phyloP scores from a whole-genome alignment of 53 echinoderm and acorn worm species.

The Echinometra lucunter region DNA sequence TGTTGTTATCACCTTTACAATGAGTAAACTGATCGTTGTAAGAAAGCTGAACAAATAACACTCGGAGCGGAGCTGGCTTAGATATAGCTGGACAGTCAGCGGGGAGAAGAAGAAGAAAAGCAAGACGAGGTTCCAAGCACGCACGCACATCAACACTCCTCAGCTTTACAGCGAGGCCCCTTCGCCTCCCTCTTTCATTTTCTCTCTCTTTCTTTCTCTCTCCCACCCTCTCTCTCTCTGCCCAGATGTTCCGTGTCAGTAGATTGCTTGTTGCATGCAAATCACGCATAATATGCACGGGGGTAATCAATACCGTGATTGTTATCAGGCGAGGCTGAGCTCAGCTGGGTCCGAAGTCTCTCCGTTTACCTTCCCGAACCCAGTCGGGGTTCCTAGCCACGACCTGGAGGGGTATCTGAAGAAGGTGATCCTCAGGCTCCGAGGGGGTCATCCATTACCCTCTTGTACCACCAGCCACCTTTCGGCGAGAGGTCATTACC shows the following conservation, averaged over 20 bases:
- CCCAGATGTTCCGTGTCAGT: slow-evolving; percentile 76
- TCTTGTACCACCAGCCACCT: background rate
- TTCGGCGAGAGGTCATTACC: background rate
- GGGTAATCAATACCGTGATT: slow-evolving; percentile 69
- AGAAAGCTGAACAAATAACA: slow-evolving; percentile 79
- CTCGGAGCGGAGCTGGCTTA: slow-evolving; percentile 58
- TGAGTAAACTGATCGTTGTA: slow-evolving; percentile 76
- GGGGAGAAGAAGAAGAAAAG: slow-evolving; percentile 26
- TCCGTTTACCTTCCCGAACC: slow-evolving; percentile 18
- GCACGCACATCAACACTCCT: slow-evolving; percentile 58
- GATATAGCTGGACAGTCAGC: slow-evolving; percentile 17
- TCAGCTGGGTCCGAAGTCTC: slow-evolving; percentile 55
- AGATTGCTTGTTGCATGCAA: slow-evolving; percentile 76
- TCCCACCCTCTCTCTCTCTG: slow-evolving; percentile 11
- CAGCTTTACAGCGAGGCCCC: slow-evolving; percentile 26
- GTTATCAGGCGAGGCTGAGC: slow-evolving; percentile 37
- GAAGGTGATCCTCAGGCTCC: background rate
- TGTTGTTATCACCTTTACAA: slow-evolving; percentile 69
- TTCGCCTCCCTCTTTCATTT: background rate
- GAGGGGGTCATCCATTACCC: background rate
- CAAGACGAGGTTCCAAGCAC: slow-evolving; percentile 44
- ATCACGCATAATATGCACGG: slow-evolving; percentile 77
- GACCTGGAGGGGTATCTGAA: background rate
- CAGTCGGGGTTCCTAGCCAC: slow-evolving; percentile 22
- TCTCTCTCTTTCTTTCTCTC: slow-evolving; percentile 10